Percentiles rank a stretch among this genome's conserved stretches.
Evolutionary conservation across 2,888 invertebrate genomes (phyloP).

Genomic region (Drosophila glabriapex): DNA sequence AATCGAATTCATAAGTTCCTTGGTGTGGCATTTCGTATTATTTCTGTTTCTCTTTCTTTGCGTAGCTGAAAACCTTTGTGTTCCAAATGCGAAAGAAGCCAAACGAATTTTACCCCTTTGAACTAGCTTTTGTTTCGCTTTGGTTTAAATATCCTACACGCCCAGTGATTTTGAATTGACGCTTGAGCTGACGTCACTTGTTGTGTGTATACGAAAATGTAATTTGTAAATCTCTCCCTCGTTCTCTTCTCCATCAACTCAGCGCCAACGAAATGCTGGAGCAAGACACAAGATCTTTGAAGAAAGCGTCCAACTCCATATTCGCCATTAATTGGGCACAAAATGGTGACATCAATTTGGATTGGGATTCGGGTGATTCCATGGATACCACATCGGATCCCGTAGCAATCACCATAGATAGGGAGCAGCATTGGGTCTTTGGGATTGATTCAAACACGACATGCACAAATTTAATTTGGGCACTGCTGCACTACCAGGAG

Average conservation of each 20-base stretch:
- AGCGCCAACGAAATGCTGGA: constrained; percentile 46
- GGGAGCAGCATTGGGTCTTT: constrained; percentile 92
- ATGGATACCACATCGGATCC: constrained; percentile 86
- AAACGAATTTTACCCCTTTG: constrained; percentile 40
- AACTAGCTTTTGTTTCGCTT: constrained; percentile 8
- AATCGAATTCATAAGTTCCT: neutral
- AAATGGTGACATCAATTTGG: constrained; percentile 40
- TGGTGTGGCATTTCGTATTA: constrained; percentile 2
- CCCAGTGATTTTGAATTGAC: constrained; percentile 20
- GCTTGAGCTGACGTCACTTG: constrained; percentile 30
- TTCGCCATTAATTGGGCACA: constrained; percentile 8
- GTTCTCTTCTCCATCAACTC: neutral
- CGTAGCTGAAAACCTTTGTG: neutral
- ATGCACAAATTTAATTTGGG: constrained; percentile 91
- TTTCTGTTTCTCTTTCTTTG: constrained; percentile 18
- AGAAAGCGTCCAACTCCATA: constrained; percentile 27
- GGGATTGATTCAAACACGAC: constrained; percentile 92
- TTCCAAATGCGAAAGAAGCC: constrained; percentile 40
- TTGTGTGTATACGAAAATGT: neutral
- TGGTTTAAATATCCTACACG: constrained; percentile 9
- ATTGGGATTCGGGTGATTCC: constrained; percentile 73
- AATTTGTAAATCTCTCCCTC: neutral
- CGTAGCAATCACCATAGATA: constrained; percentile 91
- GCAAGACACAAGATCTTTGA: constrained; percentile 17
- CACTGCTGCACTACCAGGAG: constrained; percentile 88